Conservation (phyloP, 2,113 vertebrate species). For the Cebus imitator region DNA sequence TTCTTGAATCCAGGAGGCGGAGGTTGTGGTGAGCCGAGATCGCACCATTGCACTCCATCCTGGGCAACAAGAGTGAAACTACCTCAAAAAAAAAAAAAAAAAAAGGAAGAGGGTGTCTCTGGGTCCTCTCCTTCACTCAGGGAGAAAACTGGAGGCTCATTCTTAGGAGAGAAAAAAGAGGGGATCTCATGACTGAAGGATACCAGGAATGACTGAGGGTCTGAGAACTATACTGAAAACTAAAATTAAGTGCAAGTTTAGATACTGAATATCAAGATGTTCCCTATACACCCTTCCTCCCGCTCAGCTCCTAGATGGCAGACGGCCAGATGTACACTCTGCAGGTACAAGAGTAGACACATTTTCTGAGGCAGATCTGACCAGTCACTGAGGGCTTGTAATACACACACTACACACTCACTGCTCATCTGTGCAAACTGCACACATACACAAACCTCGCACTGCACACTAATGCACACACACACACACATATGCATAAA, state of each 20-base stretch:
- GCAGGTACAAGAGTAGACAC: background rate
- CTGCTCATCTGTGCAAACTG: background rate
- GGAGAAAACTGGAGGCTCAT: background rate
- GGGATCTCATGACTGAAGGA: background rate
- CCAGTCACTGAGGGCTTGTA: background rate
- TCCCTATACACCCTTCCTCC: background rate
- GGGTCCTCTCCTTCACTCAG: background rate
- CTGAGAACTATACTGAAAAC: background rate
- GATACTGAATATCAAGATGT: accelerated
- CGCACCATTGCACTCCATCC: too few relatives aligned
- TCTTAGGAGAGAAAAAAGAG: background rate
- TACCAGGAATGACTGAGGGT: background rate
- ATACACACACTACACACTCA: background rate
- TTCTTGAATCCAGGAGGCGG: too few relatives aligned
- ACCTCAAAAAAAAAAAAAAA: too few relatives aligned
- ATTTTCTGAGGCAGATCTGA: background rate
- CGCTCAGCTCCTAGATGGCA: background rate
- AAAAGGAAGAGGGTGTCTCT: background rate
- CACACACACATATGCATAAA: background rate
- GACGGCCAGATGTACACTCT: background rate
- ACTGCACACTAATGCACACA: background rate
- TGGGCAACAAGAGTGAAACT: too few relatives aligned
- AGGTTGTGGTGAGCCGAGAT: too few relatives aligned
- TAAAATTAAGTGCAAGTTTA: background rate
- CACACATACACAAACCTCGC: background rate